phyloP scores from a whole-genome alignment of 2,888 invertebrate species.

The Macroteleia sp. region DNA sequence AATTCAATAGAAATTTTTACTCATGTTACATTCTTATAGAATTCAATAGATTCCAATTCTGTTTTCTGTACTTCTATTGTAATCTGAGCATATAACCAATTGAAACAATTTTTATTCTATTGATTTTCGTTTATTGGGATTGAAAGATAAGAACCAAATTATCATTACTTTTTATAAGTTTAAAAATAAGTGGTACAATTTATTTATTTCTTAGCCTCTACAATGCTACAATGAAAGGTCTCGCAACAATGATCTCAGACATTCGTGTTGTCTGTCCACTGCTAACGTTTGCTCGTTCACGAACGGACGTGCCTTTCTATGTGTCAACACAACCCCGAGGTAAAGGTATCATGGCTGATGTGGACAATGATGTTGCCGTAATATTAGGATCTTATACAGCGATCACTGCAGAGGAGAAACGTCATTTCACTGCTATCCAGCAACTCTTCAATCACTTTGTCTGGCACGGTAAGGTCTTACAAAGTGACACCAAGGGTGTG shows the following conservation, averaged over 20 bases:
- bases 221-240: slow-evolving; percentile 87
- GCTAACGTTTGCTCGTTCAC: slow-evolving; percentile 87
- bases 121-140: too few relatives aligned
- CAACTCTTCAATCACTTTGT: slow-evolving; percentile 93
- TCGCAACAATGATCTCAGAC: slow-evolving; percentile 90
- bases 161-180: too few relatives aligned
- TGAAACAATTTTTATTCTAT: too few relatives aligned
- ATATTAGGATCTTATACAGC: slow-evolving; percentile 91
- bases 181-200: too few relatives aligned
- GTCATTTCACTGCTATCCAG: slow-evolving; percentile 91
- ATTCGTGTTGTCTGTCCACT: slow-evolving; percentile 92
- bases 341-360: slow-evolving; percentile 85
- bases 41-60: too few relatives aligned
- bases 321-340: slow-evolving; percentile 88
- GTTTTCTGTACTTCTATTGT: too few relatives aligned
- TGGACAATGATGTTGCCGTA: slow-evolving; percentile 90
- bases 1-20: too few relatives aligned
- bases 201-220: slow-evolving; percentile 85
- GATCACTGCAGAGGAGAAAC: slow-evolving; percentile 89
- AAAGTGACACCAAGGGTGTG: slow-evolving; percentile 85
- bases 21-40: too few relatives aligned
- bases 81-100: too few relatives aligned
- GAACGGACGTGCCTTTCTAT: slow-evolving; percentile 89
- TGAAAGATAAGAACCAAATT: too few relatives aligned
- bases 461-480: slow-evolving; percentile 89